phyloP scores from a whole-genome alignment of 1,140 invertebrate species.

The Zaprionus africanus region DNA sequence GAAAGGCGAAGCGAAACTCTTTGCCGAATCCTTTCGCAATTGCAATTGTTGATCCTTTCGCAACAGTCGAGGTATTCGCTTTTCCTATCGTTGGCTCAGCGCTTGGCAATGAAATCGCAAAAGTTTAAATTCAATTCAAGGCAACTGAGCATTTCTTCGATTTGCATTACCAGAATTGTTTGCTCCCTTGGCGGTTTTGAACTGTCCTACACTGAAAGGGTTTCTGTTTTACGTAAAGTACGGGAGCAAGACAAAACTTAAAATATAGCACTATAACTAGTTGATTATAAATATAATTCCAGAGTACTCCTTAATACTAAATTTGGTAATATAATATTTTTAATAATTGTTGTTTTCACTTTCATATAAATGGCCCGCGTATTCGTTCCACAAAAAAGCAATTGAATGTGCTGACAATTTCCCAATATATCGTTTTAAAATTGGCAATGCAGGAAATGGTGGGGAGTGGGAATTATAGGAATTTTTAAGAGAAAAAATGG shows the following conservation, averaged over 20 bases:
- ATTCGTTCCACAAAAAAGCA: no score
- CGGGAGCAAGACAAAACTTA: not conserved
- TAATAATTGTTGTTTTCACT: no score
- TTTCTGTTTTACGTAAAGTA: not conserved
- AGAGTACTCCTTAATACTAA: no score
- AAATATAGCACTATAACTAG: no score
- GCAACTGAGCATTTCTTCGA: conserved; percentile 32
- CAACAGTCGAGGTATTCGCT: conserved; percentile 56
- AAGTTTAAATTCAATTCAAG: conserved; percentile 76
- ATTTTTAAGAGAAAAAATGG: no score
- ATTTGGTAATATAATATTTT: no score
- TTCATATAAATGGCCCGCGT: no score
- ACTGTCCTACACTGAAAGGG: not conserved
- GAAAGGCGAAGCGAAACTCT: conserved; percentile 70
- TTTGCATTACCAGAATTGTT: conserved; percentile 33
- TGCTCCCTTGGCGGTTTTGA: not conserved
- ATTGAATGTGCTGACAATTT: no score
- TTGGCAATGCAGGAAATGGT: no score
- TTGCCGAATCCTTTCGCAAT: conserved; percentile 78
- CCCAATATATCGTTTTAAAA: no score
- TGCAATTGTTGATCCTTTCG: conserved; percentile 82
- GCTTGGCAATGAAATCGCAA: conserved; percentile 68
- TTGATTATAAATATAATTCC: no score
- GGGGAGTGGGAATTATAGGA: no score
- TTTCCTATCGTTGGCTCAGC: conserved; percentile 46